Evolutionary conservation across 2,888 invertebrate genomes (phyloP).

Genomic region (Nipponacmea schrenckii): DNA sequence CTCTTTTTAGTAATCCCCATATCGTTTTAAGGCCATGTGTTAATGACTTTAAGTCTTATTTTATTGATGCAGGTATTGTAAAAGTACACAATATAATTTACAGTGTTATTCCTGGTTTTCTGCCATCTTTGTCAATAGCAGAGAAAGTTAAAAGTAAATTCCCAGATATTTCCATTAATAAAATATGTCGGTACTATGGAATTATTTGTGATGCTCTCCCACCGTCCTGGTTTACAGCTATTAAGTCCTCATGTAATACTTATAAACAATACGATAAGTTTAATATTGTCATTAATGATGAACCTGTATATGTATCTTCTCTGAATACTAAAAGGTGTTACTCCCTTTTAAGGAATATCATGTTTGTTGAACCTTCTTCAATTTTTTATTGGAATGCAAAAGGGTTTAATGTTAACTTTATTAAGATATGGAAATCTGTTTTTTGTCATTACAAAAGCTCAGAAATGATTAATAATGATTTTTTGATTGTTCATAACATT

Average conservation of each 20-base stretch:
- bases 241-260: not conserved
- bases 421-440: not conserved
- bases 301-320: not conserved
- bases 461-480: not conserved
- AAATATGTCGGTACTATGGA: not conserved
- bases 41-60: not conserved
- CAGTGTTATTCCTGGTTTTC: not conserved
- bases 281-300: not conserved
- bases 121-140: not conserved
- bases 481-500: not conserved
- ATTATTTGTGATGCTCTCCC: not conserved
- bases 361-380: not conserved
- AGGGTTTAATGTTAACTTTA: not conserved
- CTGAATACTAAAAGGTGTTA: not conserved
- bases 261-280: not conserved
- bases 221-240: not conserved
- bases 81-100: not conserved
- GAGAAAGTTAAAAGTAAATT: not conserved
- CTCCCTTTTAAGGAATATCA: not conserved
- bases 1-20: not conserved
- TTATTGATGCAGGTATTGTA: no score
- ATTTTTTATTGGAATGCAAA: not conserved
- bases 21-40: not conserved
- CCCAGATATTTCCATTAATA: not conserved
- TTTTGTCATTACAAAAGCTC: not conserved